phyloP scores from a whole-genome alignment of 2,797 vertebrate species.

The Brotogeris chrysoptera region DNA sequence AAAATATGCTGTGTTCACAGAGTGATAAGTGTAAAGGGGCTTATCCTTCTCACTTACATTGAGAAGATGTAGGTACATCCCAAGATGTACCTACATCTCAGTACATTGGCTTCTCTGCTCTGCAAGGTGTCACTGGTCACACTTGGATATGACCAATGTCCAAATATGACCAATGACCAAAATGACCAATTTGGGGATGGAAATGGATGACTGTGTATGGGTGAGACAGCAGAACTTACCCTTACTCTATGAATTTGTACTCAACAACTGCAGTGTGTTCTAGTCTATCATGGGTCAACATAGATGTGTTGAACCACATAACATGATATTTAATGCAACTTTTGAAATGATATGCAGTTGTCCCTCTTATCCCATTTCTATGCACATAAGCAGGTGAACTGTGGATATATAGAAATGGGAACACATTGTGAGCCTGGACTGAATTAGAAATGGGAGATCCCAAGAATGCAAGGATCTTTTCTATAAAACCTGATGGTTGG shows the following conservation, averaged over 20 bases:
- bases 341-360: not conserved
- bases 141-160: no score
- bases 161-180: no score
- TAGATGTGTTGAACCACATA: fast-evolving
- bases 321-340: no score
- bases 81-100: not conserved
- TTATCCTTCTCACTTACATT: not conserved
- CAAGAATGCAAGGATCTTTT: not conserved
- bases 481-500: fast-evolving
- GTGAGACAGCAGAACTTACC: not conserved
- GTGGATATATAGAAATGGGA: not conserved
- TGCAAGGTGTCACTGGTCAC: no score
- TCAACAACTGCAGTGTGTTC: not conserved
- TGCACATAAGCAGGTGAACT: not conserved
- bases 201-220: not conserved
- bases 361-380: not conserved
- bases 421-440: not conserved
- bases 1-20: not conserved
- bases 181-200: not conserved
- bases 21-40: not conserved
- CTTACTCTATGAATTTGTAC: not conserved
- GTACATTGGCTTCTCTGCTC: not conserved
- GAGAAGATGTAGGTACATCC: not conserved
- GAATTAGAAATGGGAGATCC: not conserved
- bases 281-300: not conserved